Percentiles rank a stretch among this genome's conserved stretches.
Evolutionary conservation across 2,888 invertebrate genomes (phyloP).

Genomic region (Drosophila leonis): DNA sequence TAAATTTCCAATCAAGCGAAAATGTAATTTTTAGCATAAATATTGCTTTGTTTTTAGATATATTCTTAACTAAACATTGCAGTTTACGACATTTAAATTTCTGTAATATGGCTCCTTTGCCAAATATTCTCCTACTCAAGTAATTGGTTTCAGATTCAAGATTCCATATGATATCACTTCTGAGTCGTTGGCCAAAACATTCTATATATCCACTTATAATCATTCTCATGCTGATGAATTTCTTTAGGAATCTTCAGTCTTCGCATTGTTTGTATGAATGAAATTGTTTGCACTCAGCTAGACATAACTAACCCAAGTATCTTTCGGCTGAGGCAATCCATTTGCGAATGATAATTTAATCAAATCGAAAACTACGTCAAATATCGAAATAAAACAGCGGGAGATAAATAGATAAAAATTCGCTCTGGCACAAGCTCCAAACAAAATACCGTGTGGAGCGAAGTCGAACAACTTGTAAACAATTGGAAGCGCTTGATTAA

Average conservation of each 20-base stretch:
- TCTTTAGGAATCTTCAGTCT: slow-evolving; percentile 2
- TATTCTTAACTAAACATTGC: no score
- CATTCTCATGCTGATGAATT: neutral
- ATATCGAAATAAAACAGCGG: slow-evolving; percentile 78
- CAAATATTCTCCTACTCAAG: neutral
- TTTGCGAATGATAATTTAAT: slow-evolving; percentile 70
- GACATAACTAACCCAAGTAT: slow-evolving; percentile 18
- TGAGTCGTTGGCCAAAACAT: neutral
- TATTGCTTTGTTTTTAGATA: no score
- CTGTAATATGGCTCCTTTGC: no score
- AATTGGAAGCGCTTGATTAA: slow-evolving; percentile 71
- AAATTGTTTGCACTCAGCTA: slow-evolving; percentile 12
- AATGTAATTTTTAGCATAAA: no score
- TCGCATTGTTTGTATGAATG: slow-evolving; percentile 4
- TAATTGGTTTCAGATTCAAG: neutral
- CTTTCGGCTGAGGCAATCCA: slow-evolving; percentile 14
- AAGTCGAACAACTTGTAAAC: slow-evolving; percentile 68
- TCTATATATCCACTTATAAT: neutral
- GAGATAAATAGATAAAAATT: slow-evolving; percentile 81
- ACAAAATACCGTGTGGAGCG: slow-evolving; percentile 29
- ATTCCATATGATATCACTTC: neutral
- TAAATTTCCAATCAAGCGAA: no score
- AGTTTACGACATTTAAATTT: no score
- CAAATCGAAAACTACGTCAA: slow-evolving; percentile 76
- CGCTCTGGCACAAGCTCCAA: slow-evolving; percentile 30